These are phyloP conservation scores for Parasteatoda tepidariorum DNA, from an alignment of 1,140 invertebrate genomes.

Conservation along the genomic window DNA sequence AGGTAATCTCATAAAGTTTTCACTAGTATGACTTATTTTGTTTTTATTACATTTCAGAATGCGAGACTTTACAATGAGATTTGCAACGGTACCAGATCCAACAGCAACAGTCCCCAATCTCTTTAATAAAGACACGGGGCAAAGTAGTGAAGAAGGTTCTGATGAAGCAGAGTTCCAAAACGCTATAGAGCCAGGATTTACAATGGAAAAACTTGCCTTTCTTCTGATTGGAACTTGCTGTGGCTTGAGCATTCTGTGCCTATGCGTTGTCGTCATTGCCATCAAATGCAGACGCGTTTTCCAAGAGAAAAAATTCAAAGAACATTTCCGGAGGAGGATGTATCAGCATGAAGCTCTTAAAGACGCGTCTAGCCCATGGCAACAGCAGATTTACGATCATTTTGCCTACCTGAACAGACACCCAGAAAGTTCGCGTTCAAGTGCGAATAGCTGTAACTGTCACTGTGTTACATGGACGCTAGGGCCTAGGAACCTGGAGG, in stretches of 20 bases:
- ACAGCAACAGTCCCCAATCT: neutral
- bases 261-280: slow-evolving; percentile 65
- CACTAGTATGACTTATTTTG: too few relatives aligned
- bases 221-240: slow-evolving; percentile 66
- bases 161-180: slow-evolving; percentile 27
- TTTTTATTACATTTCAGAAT: slow-evolving; percentile 11
- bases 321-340: slow-evolving; percentile 17
- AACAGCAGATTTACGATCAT: slow-evolving; percentile 44
- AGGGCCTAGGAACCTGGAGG: slow-evolving; percentile 30
- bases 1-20: too few relatives aligned
- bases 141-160: neutral
- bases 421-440: neutral
- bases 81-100: neutral
- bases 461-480: slow-evolving; percentile 45
- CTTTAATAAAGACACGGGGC: neutral
- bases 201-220: slow-evolving; percentile 66
- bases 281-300: slow-evolving; percentile 62
- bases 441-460: slow-evolving; percentile 32
- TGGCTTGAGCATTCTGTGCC: slow-evolving; percentile 65
- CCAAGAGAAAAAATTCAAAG: slow-evolving; percentile 11
- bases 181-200: slow-evolving; percentile 47
- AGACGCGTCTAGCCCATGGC: slow-evolving; percentile 11
- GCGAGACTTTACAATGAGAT: slow-evolving; percentile 38
- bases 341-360: slow-evolving; percentile 3
- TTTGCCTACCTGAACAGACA: slow-evolving; percentile 24